These are phyloP conservation scores for Piprites chloris DNA, from an alignment of 2,113 vertebrate genomes.

Conservation along the genomic window DNA sequence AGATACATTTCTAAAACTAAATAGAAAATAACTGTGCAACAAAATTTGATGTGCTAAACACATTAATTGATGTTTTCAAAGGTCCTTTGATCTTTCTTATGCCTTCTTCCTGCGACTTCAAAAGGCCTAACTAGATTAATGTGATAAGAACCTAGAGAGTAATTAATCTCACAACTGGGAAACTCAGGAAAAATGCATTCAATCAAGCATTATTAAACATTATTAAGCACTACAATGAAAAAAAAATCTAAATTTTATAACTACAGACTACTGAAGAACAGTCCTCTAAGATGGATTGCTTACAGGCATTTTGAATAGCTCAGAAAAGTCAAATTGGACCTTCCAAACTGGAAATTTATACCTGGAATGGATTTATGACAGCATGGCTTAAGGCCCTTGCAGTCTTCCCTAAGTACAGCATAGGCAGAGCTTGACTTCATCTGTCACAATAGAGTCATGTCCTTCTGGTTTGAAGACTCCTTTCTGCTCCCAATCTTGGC, in stretches of 20 bases:
- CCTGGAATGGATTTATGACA: background rate
- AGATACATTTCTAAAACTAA: background rate
- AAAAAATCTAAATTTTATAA: background rate
- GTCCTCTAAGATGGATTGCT: background rate
- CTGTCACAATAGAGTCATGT: fast-evolving
- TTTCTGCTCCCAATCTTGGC: background rate
- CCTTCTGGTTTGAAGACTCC: background rate
- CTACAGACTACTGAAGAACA: background rate
- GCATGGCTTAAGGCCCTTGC: background rate
- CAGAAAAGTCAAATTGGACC: background rate
- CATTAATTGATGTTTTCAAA: background rate
- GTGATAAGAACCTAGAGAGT: background rate
- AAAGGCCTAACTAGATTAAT: background rate
- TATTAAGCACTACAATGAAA: background rate
- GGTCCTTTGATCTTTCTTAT: background rate
- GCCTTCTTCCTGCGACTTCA: background rate
- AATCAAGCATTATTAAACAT: background rate
- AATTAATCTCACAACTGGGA: background rate
- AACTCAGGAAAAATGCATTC: background rate
- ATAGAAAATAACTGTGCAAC: background rate
- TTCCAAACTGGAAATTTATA: background rate
- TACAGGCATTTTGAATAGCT: background rate
- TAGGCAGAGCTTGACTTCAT: background rate
- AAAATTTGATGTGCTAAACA: background rate
- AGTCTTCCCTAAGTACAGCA: background rate